Percentiles rank a stretch among this genome's conserved stretches.
Evolutionary conservation across 2,888 invertebrate species (phyloP).

Genomic region (Orchesella flavescens): DNA sequence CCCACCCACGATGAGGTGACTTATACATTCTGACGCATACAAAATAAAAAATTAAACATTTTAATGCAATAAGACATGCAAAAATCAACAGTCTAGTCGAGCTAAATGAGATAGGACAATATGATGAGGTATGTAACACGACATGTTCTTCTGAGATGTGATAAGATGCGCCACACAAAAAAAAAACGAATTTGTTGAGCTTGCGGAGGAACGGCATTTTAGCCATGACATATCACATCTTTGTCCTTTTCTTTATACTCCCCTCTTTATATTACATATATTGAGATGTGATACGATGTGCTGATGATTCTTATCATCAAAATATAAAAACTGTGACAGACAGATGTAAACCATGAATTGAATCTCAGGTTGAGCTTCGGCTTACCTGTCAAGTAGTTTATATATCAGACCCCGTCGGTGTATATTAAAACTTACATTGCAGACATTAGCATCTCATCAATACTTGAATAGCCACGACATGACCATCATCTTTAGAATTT

Average conservation of each 20-base stretch:
- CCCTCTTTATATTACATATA: not conserved
- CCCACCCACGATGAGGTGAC: conserved; percentile 54
- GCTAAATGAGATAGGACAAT: not conserved
- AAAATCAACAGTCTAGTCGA: not conserved
- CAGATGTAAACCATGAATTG: conserved; percentile 4
- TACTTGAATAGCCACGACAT: conserved; percentile 9
- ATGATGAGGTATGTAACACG: not conserved
- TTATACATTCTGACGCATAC: not conserved
- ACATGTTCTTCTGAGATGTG: too few relatives aligned
- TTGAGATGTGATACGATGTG: not conserved
- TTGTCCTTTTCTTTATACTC: not conserved
- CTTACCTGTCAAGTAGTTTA: conserved; percentile 2
- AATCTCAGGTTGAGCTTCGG: not conserved
- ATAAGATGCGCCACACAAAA: not conserved
- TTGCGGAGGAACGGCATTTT: not conserved
- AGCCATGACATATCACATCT: not conserved
- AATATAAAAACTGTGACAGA: conserved; percentile 17
- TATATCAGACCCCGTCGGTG: not conserved
- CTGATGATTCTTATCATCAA: conserved; percentile 1
- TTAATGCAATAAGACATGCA: not conserved
- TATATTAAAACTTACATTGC: not conserved
- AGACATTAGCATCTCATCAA: not conserved
- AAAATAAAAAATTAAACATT: conserved; percentile 8
- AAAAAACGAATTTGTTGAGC: not conserved
- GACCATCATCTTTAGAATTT: not conserved